phyloP scores from a whole-genome alignment of 1,140 invertebrate genomes.

The Rhagoletis pomonella region DNA sequence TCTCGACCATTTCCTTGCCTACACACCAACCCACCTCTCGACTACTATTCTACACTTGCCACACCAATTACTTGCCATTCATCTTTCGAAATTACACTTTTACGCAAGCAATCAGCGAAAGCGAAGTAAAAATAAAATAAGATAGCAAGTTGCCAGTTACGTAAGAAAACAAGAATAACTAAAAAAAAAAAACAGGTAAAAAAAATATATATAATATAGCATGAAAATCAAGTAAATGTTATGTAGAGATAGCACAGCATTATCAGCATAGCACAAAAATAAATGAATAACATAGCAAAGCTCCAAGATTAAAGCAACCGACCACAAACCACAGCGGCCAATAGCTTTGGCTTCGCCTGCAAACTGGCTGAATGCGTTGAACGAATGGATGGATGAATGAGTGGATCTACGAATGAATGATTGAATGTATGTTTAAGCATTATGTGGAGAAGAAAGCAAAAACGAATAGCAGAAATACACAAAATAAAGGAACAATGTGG shows the following conservation, averaged over 20 bases:
- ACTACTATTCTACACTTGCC: neutral
- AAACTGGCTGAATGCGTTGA: conserved; percentile 13
- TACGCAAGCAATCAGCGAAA: conserved; percentile 22
- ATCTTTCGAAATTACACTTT: conserved; percentile 51
- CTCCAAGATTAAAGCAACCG: conserved; percentile 2
- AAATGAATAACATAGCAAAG: neutral
- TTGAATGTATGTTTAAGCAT: conserved; percentile 27
- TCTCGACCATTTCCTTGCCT: neutral
- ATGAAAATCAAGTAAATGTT: too few species aligned
- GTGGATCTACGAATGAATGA: neutral
- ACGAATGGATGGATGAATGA: neutral
- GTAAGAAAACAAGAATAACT: neutral
- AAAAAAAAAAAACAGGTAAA: neutral
- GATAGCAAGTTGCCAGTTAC: neutral
- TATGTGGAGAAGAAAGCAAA: neutral
- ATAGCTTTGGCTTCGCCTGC: neutral
- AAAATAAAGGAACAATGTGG: neutral
- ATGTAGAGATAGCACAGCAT: too few species aligned
- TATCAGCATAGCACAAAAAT: too few species aligned
- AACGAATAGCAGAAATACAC: neutral
- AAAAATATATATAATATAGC: too few species aligned
- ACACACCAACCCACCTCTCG: neutral
- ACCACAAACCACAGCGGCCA: neutral
- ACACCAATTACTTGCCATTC: conserved; percentile 53
- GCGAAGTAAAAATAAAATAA: neutral